phyloP scores from a whole-genome alignment of 2,113 vertebrate species.

The Bothrops jararaca region DNA sequence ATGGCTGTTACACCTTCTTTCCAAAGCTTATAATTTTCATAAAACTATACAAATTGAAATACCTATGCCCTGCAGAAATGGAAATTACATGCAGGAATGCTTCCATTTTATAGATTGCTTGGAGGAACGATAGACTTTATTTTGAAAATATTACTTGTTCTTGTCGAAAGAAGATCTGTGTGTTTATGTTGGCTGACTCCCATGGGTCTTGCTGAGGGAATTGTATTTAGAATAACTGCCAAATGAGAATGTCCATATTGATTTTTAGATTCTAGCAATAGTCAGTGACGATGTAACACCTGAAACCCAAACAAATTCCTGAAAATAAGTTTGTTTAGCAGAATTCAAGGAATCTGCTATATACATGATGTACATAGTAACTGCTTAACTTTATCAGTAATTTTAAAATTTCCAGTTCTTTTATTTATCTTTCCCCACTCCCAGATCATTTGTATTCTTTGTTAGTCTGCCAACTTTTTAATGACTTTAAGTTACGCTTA shows the following conservation, averaged over 20 bases:
- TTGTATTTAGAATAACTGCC: constrained; percentile 12
- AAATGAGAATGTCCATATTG: background rate
- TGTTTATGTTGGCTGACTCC: constrained; percentile 17
- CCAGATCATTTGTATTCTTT: background rate
- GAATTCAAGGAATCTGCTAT: constrained; percentile 4
- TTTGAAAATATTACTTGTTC: constrained; percentile 4
- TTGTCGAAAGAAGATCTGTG: constrained; percentile 1
- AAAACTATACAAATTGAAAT: background rate
- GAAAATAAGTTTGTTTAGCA: background rate
- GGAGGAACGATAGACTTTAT: background rate
- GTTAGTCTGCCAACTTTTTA: background rate
- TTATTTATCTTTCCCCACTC: background rate
- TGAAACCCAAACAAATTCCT: constrained; percentile 27
- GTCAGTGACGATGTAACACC: constrained; percentile 10
- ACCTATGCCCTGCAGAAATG: background rate
- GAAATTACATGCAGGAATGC: background rate
- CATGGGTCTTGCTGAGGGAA: constrained; percentile 16
- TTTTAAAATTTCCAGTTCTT: background rate
- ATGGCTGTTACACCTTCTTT: background rate
- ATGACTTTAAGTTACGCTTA: background rate
- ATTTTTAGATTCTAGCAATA: constrained; percentile 9
- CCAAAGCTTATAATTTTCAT: background rate
- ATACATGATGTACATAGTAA: background rate
- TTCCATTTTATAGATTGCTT: background rate
- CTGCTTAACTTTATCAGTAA: background rate